Evolutionary conservation across 2,888 invertebrate genomes (phyloP), one percentile per base, ranked within the genome.

Genomic region (Blastobasis adustella): DNA sequence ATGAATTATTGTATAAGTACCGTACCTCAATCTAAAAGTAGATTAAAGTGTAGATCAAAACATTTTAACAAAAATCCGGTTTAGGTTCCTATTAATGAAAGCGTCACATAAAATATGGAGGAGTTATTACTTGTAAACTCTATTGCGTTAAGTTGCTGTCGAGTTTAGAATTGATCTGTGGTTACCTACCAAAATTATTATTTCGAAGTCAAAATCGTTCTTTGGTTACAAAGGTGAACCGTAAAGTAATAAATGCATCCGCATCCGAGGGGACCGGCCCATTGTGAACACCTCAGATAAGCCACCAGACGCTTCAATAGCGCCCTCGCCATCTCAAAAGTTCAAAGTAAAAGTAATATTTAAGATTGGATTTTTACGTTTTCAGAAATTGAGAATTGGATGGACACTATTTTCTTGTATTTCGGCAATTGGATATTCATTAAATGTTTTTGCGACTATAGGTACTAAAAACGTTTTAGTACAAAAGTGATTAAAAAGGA

Each of bases 201-300:
- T 42, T 42, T 9, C 4, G 5, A 42, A 10, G 9, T 8, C 10
- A 42, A 42, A 42, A 5, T 1, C 5, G 9, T 5, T 42, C 10
- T 43, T 7, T 37, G 44, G 43, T 37, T 41, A 38, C 43, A 41
- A 50, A 54, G 49, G 45, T 23, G 41, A 43, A 47, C 51, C 37
- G 47, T 50, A 69, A 66, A 63, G 65, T 62, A 67, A 69, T 63
- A 65, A 67, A 61, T 60, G 60, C 66, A 54, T 68, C 67, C 67
- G 67, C 50, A 65, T 69, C 67, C 67, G 60, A 38, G 43, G 51
- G 50, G 49, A 48, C 49, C 48, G 37, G 46, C 49, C 59, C 53
- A 59, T 62, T 60, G 62, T 58, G 57, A 23, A 23, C 23, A 23
- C 23, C 23, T 23, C 23, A 23, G 23, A 23, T 23, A 23, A 23